These are phyloP conservation scores for Xylocopa sonorina DNA, from an alignment of 1,140 invertebrate species.

Conservation along the genomic window DNA sequence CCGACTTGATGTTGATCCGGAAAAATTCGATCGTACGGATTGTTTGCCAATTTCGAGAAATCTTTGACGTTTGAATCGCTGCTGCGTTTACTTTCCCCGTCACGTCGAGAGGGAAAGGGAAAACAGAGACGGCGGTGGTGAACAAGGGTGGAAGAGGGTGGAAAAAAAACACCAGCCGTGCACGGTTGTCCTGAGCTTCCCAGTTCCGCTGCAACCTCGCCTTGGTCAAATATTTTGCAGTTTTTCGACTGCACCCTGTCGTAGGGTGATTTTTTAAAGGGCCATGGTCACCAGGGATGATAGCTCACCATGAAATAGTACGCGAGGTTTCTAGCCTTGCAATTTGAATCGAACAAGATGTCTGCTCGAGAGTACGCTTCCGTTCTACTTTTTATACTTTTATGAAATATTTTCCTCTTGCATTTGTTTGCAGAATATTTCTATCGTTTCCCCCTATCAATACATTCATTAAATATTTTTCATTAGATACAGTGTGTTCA, in stretches of 20 bases:
- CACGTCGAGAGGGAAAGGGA: not conserved
- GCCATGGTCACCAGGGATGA: constrained; percentile 13
- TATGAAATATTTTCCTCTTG: no score
- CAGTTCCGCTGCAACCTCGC: not conserved
- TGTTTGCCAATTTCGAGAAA: constrained; percentile 5
- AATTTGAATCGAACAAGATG: not conserved
- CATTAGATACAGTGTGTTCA: no score
- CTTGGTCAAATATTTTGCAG: constrained; percentile 24
- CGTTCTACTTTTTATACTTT: no score
- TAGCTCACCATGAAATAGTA: constrained; percentile 4
- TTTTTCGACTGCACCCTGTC: not conserved
- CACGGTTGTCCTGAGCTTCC: not conserved
- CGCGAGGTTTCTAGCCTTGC: constrained; percentile 16
- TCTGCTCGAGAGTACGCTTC: no score
- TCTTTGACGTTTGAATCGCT: not conserved
- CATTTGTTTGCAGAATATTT: no score
- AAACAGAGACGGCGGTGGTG: not conserved
- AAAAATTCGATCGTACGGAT: not conserved
- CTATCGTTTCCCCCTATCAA: no score
- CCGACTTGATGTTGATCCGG: not conserved
- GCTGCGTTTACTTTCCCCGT: not conserved
- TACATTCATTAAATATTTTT: no score
- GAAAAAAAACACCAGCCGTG: not conserved
- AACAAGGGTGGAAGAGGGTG: not conserved
- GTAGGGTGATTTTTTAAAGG: not conserved